These are phyloP conservation scores for Leptopterna dolabrata DNA, from an alignment of 2,888 invertebrate genomes.

Conservation along the genomic window DNA sequence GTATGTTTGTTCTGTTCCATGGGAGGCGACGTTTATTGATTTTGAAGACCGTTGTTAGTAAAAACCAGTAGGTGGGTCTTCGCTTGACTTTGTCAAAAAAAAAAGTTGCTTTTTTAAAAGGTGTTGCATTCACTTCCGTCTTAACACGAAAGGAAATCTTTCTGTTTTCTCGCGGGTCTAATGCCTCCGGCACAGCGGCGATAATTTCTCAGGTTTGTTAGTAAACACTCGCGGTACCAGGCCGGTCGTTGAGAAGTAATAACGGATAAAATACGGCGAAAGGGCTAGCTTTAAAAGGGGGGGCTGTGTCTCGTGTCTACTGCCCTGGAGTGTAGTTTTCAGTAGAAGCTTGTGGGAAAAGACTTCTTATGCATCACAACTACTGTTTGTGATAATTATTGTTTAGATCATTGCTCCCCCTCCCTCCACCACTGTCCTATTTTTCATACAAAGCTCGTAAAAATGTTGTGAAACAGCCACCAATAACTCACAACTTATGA, in stretches of 20 bases:
- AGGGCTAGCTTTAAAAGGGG: neutral
- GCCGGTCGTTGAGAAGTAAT: neutral
- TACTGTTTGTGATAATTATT: no score
- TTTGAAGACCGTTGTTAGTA: neutral
- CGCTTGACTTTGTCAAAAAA: neutral
- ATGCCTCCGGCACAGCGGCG: neutral
- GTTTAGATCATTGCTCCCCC: no score
- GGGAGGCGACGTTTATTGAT: neutral
- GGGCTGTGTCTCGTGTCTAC: neutral
- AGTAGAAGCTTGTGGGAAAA: no score
- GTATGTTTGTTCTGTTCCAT: neutral
- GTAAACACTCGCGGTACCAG: neutral
- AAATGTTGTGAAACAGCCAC: no score
- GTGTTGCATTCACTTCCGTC: neutral
- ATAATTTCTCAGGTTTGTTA: slow-evolving; percentile 2
- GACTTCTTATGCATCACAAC: no score
- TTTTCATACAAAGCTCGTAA: no score
- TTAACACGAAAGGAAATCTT: neutral
- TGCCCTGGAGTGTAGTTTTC: neutral
- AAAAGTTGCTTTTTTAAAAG: neutral
- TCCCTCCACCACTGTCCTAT: no score
- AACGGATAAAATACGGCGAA: neutral
- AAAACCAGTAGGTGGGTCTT: neutral
- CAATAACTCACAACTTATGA: no score
- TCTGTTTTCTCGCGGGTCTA: neutral